Evolutionary conservation across 2,888 invertebrate genomes (phyloP).

Genomic region (Meiosimyza platycephala): DNA sequence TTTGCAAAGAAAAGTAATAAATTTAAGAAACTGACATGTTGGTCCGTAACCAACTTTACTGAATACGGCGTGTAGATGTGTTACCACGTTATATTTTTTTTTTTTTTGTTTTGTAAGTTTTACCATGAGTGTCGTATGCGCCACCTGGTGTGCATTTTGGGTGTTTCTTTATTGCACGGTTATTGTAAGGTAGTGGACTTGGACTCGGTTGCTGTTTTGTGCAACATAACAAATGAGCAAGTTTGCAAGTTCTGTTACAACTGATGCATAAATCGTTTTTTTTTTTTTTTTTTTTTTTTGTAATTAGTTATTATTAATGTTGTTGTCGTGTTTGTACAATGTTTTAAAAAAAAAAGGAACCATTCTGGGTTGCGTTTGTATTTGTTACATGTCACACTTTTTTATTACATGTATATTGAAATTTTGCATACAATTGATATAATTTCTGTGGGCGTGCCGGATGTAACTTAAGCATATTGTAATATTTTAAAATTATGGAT

Average conservation of each 20-base stretch:
- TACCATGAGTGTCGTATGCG: slow-evolving; percentile 1
- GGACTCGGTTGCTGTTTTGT: neutral
- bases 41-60: neutral
- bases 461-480: no score
- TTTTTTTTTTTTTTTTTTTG: neutral
- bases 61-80: neutral
- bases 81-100: neutral
- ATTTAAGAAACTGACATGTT: slow-evolving; percentile 39
- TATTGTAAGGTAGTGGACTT: neutral
- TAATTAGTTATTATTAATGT: slow-evolving; percentile 13
- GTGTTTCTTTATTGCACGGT: neutral
- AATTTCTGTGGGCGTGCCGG: neutral
- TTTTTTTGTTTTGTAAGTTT: neutral
- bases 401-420: neutral
- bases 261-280: slow-evolving; percentile 4
- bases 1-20: slow-evolving; percentile 53
- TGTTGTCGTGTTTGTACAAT: neutral
- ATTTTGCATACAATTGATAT: slow-evolving; percentile 20
- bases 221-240: neutral
- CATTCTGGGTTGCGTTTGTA: neutral
- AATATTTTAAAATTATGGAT: no score
- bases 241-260: neutral
- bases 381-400: slow-evolving; percentile 8
- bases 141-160: slow-evolving; percentile 17
- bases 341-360: neutral